These are phyloP conservation scores for Yponomeuta plumbellus DNA, from an alignment of 2,888 invertebrate genomes.

Conservation along the genomic window DNA sequence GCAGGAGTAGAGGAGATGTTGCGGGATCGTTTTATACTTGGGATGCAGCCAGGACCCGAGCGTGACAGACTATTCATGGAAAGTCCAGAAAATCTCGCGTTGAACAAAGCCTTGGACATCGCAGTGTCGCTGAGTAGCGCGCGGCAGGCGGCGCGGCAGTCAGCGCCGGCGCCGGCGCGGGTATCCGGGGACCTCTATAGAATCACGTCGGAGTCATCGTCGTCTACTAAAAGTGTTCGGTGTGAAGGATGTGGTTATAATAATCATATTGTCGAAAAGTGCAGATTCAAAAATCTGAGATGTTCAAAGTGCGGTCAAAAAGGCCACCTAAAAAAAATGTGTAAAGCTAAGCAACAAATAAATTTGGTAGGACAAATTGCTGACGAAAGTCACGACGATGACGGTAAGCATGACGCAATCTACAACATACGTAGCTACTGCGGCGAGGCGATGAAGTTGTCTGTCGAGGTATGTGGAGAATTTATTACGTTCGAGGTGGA, in stretches of 20 bases:
- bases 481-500: background rate
- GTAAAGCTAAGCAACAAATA: background rate
- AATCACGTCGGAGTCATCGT: background rate
- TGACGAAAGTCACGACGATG: background rate
- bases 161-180: too few species aligned
- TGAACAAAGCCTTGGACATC: too few species aligned
- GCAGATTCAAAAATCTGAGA: background rate
- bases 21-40: too few species aligned
- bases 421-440: background rate
- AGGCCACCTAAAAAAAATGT: constrained; percentile 7
- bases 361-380: background rate
- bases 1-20: too few species aligned
- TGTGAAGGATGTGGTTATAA: background rate
- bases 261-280: background rate
- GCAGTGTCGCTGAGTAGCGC: constrained; percentile 2
- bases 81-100: too few species aligned
- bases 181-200: background rate
- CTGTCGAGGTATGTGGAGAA: background rate
- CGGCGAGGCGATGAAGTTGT: background rate
- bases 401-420: background rate
- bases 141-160: constrained; percentile 5
- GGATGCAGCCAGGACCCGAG: too few species aligned
- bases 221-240: background rate
- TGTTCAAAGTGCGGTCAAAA: constrained; percentile 1
- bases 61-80: too few species aligned